Base-by-base conservation (phyloP, 1,140 invertebrate species). In the Platyura marginata region DNA sequence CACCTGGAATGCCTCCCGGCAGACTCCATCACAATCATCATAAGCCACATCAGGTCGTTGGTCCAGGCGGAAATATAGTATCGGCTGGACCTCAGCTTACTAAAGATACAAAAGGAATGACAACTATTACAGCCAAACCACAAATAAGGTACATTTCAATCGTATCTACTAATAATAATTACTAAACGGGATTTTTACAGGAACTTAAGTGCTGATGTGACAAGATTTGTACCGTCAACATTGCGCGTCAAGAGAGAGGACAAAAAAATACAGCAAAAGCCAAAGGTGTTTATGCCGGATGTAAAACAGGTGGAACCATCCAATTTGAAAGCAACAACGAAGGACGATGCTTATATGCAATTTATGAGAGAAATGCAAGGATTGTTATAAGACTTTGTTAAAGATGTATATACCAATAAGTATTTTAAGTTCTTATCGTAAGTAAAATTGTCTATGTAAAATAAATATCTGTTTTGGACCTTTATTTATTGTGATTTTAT, bases 341-440 rank as follows among this genome's bases (percentile, higher is more conserved):
- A 97, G 61, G 93, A 97, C 56, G 92, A 97, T 59, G 93, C 92
- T 25, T 98, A 98, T 55, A 80, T 90, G 66, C 87, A 92, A 57
- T 98, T 98, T 61, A 96, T 98, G 91, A 81, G 84, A 63, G 93
- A 98, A 71, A 95, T 98, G 91, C 77, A 94, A 63, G 87, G 81
- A 33, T 65, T 96, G 16, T 20, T 38, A 18, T 38, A 21, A 38
- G n/a, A n/a, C n/a, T n/a, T n/a, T n/a, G n/a, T n/a, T n/a, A n/a
- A n/a, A n/a, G n/a, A n/a, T n/a, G n/a, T n/a, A n/a, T n/a, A n/a
- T n/a, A n/a, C n/a, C n/a, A n/a, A n/a, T n/a, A n/a, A n/a, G n/a
- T n/a, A n/a, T n/a, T n/a, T n/a, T n/a, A n/a, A n/a, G n/a, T n/a
- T n/a, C n/a, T n/a, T n/a, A n/a, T n/a, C n/a, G n/a, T n/a, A n/a